Evolutionary conservation across 2,113 vertebrate genomes (phyloP).

Genomic region (Pantherophis guttatus): DNA sequence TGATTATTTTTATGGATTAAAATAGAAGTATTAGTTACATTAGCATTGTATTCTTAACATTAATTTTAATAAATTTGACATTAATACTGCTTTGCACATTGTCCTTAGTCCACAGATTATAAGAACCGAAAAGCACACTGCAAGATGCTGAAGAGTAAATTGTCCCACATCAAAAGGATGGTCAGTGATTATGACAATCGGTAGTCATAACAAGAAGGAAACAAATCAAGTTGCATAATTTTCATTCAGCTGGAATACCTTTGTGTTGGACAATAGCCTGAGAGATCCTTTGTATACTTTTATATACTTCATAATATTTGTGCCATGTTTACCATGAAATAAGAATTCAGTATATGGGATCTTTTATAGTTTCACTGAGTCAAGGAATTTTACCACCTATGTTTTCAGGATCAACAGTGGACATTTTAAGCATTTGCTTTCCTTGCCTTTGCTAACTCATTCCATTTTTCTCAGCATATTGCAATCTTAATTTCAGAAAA

Average conservation of each 20-base stretch:
- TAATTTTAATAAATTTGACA: neutral
- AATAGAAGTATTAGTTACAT: neutral
- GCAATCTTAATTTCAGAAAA: conserved; percentile 2
- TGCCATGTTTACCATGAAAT: conserved; percentile 20
- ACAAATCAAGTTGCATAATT: neutral
- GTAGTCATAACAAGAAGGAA: conserved; percentile 35
- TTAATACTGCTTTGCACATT: neutral
- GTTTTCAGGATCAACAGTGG: neutral
- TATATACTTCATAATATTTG: neutral
- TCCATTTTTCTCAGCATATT: neutral
- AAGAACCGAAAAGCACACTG: conserved; percentile 77
- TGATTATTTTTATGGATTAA: neutral
- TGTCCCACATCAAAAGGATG: conserved; percentile 85
- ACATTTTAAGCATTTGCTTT: neutral
- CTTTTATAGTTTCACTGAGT: neutral
- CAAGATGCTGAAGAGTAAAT: conserved; percentile 79
- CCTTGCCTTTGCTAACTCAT: neutral
- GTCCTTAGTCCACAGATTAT: conserved; percentile 78
- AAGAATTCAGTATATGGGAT: neutral
- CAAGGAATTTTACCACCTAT: neutral
- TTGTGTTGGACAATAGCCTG: neutral
- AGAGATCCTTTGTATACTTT: neutral
- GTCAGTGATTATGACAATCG: conserved; percentile 81
- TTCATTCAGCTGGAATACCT: neutral
- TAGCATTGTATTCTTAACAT: neutral